Evolutionary conservation across 2,888 invertebrate genomes (phyloP).

Genomic region (Caenorhabditis zanzibari): DNA sequence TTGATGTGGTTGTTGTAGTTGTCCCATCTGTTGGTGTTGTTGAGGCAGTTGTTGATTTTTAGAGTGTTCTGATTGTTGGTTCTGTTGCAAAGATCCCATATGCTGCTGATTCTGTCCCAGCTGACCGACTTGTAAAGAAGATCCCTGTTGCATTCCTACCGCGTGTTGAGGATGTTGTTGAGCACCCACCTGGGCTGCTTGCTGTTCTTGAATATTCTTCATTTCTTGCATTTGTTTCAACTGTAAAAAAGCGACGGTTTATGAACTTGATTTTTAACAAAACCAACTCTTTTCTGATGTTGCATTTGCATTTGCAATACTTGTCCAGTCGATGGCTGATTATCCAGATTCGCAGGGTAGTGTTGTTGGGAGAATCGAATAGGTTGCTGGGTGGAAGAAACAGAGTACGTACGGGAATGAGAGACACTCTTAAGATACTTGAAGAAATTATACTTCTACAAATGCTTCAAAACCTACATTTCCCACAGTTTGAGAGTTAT

Average conservation of each 20-base stretch:
- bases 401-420: conserved; percentile 36
- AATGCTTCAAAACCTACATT: conserved; percentile 14
- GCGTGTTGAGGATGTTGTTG: conserved; percentile 41
- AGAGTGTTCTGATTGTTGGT: conserved; percentile 19
- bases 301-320: conserved; percentile 71
- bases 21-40: conserved; percentile 8
- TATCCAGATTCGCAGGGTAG: conserved; percentile 41
- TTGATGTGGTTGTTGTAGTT: not conserved
- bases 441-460: not conserved
- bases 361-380: conserved; percentile 52
- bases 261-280: not conserved
- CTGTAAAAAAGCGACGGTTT: not conserved
- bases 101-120: conserved; percentile 18
- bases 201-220: conserved; percentile 15
- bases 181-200: conserved; percentile 33
- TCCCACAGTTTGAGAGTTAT: not conserved
- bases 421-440: conserved; percentile 35
- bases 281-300: conserved; percentile 52
- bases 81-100: not conserved
- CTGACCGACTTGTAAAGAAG: not conserved
- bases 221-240: conserved; percentile 30
- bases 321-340: conserved; percentile 68
- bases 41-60: conserved; percentile 9
- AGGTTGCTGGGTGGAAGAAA: conserved; percentile 34
- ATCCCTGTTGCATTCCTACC: conserved; percentile 29